A percentile compares a stretch with the other conserved stretches of the same genome.
phyloP scores from a whole-genome alignment of 2,113 vertebrate genomes.

The Thunnus thynnus region DNA sequence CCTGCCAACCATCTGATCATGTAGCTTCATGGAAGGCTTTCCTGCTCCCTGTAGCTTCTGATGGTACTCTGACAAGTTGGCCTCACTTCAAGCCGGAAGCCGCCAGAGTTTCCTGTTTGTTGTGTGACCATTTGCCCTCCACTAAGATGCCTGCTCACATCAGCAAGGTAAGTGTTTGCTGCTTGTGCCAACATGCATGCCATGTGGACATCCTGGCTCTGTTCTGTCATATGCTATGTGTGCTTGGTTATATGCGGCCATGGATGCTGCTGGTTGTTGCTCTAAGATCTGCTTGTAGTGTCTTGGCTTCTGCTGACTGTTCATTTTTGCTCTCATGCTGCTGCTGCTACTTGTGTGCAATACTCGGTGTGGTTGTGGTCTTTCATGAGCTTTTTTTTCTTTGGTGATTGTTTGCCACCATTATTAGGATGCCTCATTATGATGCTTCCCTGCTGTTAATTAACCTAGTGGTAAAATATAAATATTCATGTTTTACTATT shows the following conservation, averaged over 20 bases:
- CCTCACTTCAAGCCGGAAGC: background rate
- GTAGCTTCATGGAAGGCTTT: too few species aligned
- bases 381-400: background rate
- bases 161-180: background rate
- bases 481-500: constrained; percentile 29
- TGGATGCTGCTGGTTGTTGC: background rate
- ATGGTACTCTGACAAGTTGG: background rate
- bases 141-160: background rate
- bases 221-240: background rate
- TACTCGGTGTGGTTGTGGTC: background rate
- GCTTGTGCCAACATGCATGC: background rate
- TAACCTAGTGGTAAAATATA: constrained; percentile 11
- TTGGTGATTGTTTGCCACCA: background rate
- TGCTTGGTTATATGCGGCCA: background rate
- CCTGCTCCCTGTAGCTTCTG: too few species aligned
- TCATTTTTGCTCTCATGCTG: background rate
- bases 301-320: background rate
- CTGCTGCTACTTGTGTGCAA: too few species aligned
- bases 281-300: background rate
- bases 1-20: too few species aligned
- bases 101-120: background rate
- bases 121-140: background rate
- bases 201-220: background rate
- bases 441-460: constrained; percentile 1
- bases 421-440: constrained; percentile 13